Base-by-base conservation (phyloP, 2,113 vertebrate genomes). In the Eurystomus gularis region DNA sequence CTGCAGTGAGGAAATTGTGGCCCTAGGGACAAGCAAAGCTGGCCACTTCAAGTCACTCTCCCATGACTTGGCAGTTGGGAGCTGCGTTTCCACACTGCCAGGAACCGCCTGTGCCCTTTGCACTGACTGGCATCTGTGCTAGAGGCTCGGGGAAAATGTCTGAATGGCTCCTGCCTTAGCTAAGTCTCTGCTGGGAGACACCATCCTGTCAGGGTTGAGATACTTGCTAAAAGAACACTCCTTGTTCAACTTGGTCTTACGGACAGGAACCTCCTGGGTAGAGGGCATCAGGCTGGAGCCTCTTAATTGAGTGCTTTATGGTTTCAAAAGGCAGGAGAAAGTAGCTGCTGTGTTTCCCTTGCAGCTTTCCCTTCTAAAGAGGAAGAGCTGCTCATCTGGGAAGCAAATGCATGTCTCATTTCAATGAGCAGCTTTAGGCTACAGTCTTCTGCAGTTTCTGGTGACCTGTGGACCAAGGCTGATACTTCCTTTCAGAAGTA, bases 1-100 rank as follows among this genome's bases (percentile, higher is more conserved):
- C 80, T 78, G 44, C 52, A 93, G 82, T 95, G 93, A 92, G 60
- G 94, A 86, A 96, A 96, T 11, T 24, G 28, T 92, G 79, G 55
- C 80, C 86, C 70, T 51, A 37, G 94, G 91, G 96, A 91, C 80
- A 76, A 84, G 75, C 21, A 57, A 60, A 85, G 39, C 44, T 64
- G 52, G 21, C 20, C 57, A 23, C 85, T 84, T 84, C 69, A 57
- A 42, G 57, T 93, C 82, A 84, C 17, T 81, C 40, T 95, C 65
- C 58, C 72, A 95, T 84, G 83, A 90, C 72, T 92, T 93, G 92
- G 83, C 86, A 48, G 20, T 17, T 48, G 52, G 49, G 81, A 90
- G 39, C 49, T 86, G 73, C 40, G 4, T 96, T 96, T 97, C 94
- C 86, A 91, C 65, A 49, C 65, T 68, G 92, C 61, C 75, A 33